Evolutionary conservation across 1,140 invertebrate species (phyloP), one percentile per base, ranked within the genome.

Genomic region (Drosophila repleta): DNA sequence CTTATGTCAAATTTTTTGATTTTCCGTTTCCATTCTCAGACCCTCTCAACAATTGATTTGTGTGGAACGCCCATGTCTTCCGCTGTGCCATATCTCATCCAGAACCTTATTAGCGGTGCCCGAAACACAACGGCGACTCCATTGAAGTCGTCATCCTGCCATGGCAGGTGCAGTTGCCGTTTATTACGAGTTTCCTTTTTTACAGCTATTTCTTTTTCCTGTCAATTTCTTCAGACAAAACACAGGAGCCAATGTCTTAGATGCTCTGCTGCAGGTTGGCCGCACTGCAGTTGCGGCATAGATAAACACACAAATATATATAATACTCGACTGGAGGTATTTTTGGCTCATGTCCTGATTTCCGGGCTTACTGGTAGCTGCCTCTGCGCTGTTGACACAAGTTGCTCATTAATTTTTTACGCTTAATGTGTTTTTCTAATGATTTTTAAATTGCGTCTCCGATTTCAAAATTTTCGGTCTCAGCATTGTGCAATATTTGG

Each of bases 391-490:
- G 82, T 88, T 87, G 79, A 87, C 82, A 71, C 67, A 82, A 62
- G 78, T 52, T 83, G 83, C 83, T 88, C 83, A 88, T 88, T 88
- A 88, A 88, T 88, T 88, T 84, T 83, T 79, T 89, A 89, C 79
- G 83, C 83, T 88, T 88, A 83, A 88, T 88, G 83, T 88, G 84
- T 69, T 67, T 76, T 74, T 71, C 87, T 88, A 88, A 88, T 88
- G 83, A 76, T 88, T 88, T 88, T 83, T 79, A 88, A 87, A 87
- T 87, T 88, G 83, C 84, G 72, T 78, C 83, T 87, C 83, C 55
- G 83, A 79, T 87, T 87, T 88, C 83, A 65, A 65, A 79, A 51
- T 56, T 67, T 73, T 62, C 13, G 29, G 24, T 20, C 35, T 51
- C n/a, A 10, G 29, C 53, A 49, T 45, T 53, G 49, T 45, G 24